These are phyloP conservation scores for Lepidotrigona ventralis DNA, from an alignment of 1,140 invertebrate genomes.

Conservation along the genomic window DNA sequence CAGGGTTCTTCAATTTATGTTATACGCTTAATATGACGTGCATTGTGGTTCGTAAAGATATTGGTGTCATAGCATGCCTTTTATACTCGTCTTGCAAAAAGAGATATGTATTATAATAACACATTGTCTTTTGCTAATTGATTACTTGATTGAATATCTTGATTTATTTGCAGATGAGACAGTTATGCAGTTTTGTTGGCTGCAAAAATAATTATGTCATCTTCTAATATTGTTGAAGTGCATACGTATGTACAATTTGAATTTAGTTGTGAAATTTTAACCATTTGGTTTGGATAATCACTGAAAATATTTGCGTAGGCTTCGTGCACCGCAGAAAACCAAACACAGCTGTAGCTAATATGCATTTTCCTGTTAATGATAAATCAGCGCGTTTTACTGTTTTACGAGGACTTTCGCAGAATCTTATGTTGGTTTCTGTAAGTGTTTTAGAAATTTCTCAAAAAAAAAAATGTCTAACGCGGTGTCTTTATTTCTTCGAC, in stretches of 20 bases:
- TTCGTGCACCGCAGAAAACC: slow-evolving; percentile 24
- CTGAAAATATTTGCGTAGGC: slow-evolving; percentile 21
- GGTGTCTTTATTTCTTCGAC: slow-evolving; percentile 17
- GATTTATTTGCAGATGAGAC: slow-evolving; percentile 41
- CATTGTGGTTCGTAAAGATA: slow-evolving; percentile 53
- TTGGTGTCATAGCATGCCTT: slow-evolving; percentile 57
- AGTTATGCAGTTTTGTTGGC: slow-evolving; percentile 1
- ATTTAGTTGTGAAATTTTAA: slow-evolving; percentile 30
- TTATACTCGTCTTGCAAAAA: slow-evolving; percentile 32
- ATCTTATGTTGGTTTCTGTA: slow-evolving; percentile 13
- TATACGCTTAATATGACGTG: slow-evolving; percentile 63
- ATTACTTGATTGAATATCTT: slow-evolving; percentile 38
- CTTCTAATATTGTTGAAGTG: background rate
- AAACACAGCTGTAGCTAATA: slow-evolving; percentile 14
- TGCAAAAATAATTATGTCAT: slow-evolving; percentile 36
- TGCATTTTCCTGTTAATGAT: slow-evolving; percentile 42
- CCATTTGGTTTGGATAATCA: slow-evolving; percentile 11
- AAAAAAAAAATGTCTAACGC: background rate
- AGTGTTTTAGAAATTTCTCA: background rate
- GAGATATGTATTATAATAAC: slow-evolving; percentile 14
- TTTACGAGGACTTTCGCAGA: background rate
- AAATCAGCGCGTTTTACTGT: slow-evolving; percentile 21
- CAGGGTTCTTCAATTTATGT: slow-evolving; percentile 67
- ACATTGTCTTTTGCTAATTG: slow-evolving; percentile 40
- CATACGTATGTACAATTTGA: background rate